phyloP scores from a whole-genome alignment of 2,797 vertebrate species.

The Phrynocephalus guinanensis region DNA sequence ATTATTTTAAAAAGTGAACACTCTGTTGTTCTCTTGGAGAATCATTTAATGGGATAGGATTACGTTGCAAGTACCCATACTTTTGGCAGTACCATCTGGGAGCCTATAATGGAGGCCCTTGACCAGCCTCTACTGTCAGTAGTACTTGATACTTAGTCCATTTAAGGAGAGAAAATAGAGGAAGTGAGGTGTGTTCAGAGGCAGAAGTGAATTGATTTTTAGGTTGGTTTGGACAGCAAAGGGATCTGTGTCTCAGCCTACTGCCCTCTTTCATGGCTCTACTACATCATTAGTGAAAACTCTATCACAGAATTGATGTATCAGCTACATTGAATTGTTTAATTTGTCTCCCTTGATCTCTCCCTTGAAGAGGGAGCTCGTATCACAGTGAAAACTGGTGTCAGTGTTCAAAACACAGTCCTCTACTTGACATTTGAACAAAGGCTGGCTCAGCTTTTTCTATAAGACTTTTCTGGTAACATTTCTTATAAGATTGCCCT shows the following conservation, averaged over 20 bases:
- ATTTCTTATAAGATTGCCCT: not conserved
- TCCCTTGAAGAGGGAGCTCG: not conserved
- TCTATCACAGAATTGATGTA: conserved; percentile 3
- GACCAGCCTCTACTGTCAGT: not conserved
- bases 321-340: not conserved
- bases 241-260: no score
- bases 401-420: not conserved
- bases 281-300: not conserved
- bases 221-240: not conserved
- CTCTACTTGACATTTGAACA: not conserved
- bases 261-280: not conserved
- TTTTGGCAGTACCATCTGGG: not conserved
- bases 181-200: not conserved
- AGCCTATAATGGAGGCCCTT: not conserved
- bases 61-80: not conserved
- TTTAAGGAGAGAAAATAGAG: not conserved
- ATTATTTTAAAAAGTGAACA: not conserved
- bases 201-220: not conserved
- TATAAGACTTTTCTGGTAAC: not conserved
- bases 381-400: not conserved
- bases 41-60: not conserved
- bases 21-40: not conserved
- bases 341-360: not conserved
- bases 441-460: not conserved
- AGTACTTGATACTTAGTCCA: not conserved